A percentile compares a stretch with the other conserved stretches of the same genome.
These are phyloP conservation scores for Drosophila nr. medialis DNA, from an alignment of 2,888 invertebrate species.

Conservation along the genomic window DNA sequence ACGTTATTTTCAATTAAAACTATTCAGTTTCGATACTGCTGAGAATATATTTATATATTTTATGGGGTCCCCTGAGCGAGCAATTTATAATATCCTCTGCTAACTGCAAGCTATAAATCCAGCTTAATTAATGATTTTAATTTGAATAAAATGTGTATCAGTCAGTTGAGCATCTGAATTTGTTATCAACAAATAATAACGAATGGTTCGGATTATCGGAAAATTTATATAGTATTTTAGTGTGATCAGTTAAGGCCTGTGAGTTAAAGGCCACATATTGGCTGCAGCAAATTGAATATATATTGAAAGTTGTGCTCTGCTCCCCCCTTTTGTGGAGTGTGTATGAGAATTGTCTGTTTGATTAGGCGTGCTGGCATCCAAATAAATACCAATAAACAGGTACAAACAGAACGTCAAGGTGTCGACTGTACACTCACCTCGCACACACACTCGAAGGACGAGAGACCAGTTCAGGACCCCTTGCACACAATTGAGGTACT, in stretches of 20 bases:
- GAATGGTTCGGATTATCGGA: background rate
- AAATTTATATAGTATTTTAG: background rate
- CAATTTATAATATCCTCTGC: background rate
- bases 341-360: conserved; percentile 59
- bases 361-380: conserved; percentile 72
- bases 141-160: conserved; percentile 4
- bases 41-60: background rate
- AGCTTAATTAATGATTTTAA: conserved; percentile 5
- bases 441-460: conserved; percentile 6
- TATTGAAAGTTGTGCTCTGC: conserved; percentile 17
- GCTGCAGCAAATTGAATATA: conserved; percentile 10
- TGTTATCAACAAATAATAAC: conserved; percentile 9
- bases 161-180: conserved; percentile 1
- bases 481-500: conserved; percentile 49
- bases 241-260: background rate
- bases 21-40: background rate
- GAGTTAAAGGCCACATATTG: background rate
- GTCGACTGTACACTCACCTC: conserved; percentile 71
- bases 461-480: background rate
- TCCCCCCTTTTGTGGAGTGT: conserved; percentile 24
- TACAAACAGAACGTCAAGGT: conserved; percentile 60
- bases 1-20: background rate
- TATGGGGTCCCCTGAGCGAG: background rate
- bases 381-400: conserved; percentile 77
- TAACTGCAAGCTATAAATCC: background rate